phyloP scores from a whole-genome alignment of 2,797 vertebrate genomes.

The Pseudomugil gertrudae region DNA sequence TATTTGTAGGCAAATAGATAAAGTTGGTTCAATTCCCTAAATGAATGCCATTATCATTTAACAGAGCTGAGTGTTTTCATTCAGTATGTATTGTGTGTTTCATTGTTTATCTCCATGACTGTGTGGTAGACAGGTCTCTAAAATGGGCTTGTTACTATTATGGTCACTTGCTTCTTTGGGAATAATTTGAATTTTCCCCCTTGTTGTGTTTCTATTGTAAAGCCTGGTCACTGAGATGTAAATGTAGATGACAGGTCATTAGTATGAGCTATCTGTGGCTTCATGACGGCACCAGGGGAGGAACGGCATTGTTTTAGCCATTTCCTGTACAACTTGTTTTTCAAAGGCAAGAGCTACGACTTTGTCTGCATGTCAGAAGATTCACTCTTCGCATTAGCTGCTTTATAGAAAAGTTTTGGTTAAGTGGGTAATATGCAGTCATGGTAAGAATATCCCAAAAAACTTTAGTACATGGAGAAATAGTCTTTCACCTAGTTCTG shows the following conservation, averaged over 20 bases:
- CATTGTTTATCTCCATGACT: background rate
- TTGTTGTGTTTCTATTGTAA: constrained; percentile 4
- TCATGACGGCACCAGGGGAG: constrained; percentile 43
- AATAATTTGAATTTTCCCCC: constrained; percentile 7
- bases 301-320: constrained; percentile 69
- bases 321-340: constrained; percentile 80
- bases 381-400: constrained; percentile 25
- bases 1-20: background rate
- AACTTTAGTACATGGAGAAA: too few species aligned
- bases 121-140: background rate
- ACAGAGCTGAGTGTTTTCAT: background rate
- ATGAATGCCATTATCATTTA: background rate
- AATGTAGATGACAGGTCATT: constrained; percentile 50
- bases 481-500: too few species aligned
- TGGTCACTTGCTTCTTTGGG: background rate
- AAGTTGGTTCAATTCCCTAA: background rate
- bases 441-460: background rate
- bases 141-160: background rate
- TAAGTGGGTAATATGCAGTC: background rate
- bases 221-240: constrained; percentile 21
- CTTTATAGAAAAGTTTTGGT: background rate
- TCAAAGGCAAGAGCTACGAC: constrained; percentile 49
- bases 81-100: background rate
- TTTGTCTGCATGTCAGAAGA: constrained; percentile 37
- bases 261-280: constrained; percentile 37